Evolutionary conservation across 1,140 invertebrate genomes (phyloP).

Genomic region (Ceratoteleas bidentatus): DNA sequence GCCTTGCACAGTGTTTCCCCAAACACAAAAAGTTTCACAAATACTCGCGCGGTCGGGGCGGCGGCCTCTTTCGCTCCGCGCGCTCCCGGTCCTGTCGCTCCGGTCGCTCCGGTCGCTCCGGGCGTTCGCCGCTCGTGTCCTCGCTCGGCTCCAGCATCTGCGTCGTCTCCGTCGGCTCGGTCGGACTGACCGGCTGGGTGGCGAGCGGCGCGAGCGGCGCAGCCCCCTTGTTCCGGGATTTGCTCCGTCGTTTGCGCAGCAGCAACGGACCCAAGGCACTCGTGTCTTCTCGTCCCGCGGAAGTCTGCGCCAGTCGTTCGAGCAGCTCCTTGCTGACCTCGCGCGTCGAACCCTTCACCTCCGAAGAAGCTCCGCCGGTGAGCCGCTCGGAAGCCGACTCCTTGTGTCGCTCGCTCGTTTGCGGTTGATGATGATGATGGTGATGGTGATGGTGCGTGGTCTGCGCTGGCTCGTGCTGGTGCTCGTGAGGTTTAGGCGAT

Average conservation of each 20-base stretch:
- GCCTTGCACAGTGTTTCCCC: constrained; percentile 52
- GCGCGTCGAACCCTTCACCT: constrained; percentile 70
- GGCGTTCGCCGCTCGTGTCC: constrained; percentile 60
- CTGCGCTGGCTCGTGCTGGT: constrained; percentile 69
- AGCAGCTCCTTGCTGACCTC: constrained; percentile 75
- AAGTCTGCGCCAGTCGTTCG: constrained; percentile 80
- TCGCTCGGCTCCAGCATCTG: constrained; percentile 78
- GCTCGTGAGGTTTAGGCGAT: constrained; percentile 45
- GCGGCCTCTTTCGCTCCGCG: constrained; percentile 76
- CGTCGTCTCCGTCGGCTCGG: constrained; percentile 76
- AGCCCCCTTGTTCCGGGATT: constrained; percentile 85
- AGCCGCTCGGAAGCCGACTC: constrained; percentile 60
- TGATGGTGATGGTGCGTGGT: constrained; percentile 71
- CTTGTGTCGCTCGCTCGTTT: constrained; percentile 65
- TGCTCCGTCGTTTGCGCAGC: constrained; percentile 86
- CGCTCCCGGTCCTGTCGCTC: constrained; percentile 64
- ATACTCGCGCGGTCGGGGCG: constrained; percentile 78
- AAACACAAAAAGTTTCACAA: constrained; percentile 77
- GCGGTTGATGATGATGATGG: constrained; percentile 79
- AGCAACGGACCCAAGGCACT: constrained; percentile 85
- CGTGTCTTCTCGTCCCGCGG: constrained; percentile 75
- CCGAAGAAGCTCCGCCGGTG: constrained; percentile 54
- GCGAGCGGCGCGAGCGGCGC: constrained; percentile 84
- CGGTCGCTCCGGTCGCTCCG: constrained; percentile 44
- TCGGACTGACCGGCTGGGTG: constrained; percentile 78